Percentiles rank a stretch among this genome's conserved stretches.
Evolutionary conservation across 2,797 vertebrate species (phyloP).

Genomic region (Hoplostethus mediterraneus): DNA sequence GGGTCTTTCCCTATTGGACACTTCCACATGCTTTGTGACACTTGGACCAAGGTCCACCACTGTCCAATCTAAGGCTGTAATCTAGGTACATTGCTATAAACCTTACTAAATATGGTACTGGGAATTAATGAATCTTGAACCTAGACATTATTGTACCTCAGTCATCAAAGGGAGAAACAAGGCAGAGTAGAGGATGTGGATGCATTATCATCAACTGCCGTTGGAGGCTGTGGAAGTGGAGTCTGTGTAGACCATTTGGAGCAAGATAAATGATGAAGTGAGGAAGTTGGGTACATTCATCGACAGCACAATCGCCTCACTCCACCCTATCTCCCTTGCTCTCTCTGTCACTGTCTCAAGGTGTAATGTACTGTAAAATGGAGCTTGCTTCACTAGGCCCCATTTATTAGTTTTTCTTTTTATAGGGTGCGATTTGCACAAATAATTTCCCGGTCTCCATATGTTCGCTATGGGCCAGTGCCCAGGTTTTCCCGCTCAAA

Average conservation of each 20-base stretch:
- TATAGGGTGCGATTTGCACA: constrained; percentile 77
- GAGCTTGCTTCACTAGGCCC: constrained; percentile 78
- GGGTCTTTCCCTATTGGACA: neutral
- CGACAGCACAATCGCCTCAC: constrained; percentile 69
- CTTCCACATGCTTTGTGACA: neutral
- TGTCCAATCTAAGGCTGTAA: neutral
- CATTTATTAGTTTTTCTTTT: constrained; percentile 81
- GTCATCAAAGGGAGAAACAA: constrained; percentile 29
- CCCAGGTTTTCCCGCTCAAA: constrained; percentile 55
- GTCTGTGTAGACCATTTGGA: constrained; percentile 49
- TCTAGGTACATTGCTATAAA: neutral
- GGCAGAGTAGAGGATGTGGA: constrained; percentile 19
- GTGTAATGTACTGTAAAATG: constrained; percentile 85
- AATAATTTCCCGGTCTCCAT: constrained; percentile 76
- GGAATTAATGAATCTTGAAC: neutral
- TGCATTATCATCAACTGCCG: constrained; percentile 36
- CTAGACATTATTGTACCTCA: constrained; percentile 15
- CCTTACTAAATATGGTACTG: no score
- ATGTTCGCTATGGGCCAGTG: constrained; percentile 70
- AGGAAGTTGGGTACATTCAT: constrained; percentile 71
- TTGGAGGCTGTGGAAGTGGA: constrained; percentile 44
- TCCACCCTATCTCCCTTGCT: constrained; percentile 60
- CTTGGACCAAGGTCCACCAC: constrained; percentile 4
- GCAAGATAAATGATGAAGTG: constrained; percentile 74
- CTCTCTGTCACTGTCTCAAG: constrained; percentile 80